These are phyloP conservation scores for Ranitomeya imitator DNA, from an alignment of 2,113 vertebrate species.

Conservation along the genomic window DNA sequence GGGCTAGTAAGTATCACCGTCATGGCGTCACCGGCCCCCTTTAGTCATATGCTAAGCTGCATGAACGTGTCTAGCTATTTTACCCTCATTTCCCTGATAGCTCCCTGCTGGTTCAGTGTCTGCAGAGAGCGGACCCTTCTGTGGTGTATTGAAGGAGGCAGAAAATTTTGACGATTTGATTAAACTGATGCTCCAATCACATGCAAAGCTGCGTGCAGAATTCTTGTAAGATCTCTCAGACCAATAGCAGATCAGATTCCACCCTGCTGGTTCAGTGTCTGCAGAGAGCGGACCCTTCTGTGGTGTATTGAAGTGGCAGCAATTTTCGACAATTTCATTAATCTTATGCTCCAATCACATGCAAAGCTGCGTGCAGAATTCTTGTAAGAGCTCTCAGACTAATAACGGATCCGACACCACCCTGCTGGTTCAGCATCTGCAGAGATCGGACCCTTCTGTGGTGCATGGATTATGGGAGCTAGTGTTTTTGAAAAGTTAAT, in stretches of 20 bases:
- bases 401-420: no score
- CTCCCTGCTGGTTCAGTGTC: not conserved
- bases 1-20: conserved; percentile 74
- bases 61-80: not conserved
- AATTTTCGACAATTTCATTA: no score
- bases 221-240: not conserved
- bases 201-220: not conserved
- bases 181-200: not conserved
- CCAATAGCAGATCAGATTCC: no score
- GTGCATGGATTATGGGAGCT: not conserved
- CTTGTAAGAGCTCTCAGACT: not conserved
- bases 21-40: not conserved
- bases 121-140: not conserved
- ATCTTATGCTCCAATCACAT: not conserved
- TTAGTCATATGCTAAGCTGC: not conserved
- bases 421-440: conserved; percentile 1
- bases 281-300: not conserved
- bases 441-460: not conserved
- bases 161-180: no score
- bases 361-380: not conserved
- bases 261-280: not conserved
- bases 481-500: not conserved
- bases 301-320: not conserved
- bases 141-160: not conserved
- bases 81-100: not conserved